These are phyloP conservation scores for Xestia xanthographa DNA, from an alignment of 2,888 invertebrate genomes.

Conservation along the genomic window DNA sequence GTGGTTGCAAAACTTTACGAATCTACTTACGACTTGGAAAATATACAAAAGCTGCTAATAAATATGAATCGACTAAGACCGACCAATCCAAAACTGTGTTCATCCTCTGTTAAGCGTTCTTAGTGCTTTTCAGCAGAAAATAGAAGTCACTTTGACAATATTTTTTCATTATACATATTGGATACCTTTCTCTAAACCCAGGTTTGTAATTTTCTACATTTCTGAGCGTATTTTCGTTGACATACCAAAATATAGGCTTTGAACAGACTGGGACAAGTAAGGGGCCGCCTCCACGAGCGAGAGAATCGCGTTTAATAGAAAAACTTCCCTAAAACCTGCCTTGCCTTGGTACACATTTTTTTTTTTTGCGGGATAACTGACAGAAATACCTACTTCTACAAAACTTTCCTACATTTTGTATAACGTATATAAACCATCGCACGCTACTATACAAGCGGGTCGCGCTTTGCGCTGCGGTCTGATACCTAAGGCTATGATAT, in stretches of 20 bases:
- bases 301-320: too few species aligned
- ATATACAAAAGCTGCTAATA: neutral
- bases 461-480: too few species aligned
- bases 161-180: conserved; percentile 4
- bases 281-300: too few species aligned
- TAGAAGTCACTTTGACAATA: neutral
- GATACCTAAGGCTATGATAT: too few species aligned
- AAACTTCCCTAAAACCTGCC: too few species aligned
- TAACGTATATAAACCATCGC: too few species aligned
- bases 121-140: neutral
- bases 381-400: too few species aligned
- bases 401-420: too few species aligned
- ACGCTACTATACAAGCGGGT: too few species aligned
- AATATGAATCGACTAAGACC: neutral
- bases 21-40: neutral
- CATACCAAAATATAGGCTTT: neutral
- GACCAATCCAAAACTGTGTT: neutral
- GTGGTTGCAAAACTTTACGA: conserved; percentile 8
- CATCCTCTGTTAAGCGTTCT: too few species aligned
- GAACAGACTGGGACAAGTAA: neutral
- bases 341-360: too few species aligned
- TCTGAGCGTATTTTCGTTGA: neutral
- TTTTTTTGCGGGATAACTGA: too few species aligned
- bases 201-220: conserved; percentile 1
- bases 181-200: conserved; percentile 9